Conservation (phyloP, 2,888 invertebrate species). For the Nymphalis polychloros region DNA sequence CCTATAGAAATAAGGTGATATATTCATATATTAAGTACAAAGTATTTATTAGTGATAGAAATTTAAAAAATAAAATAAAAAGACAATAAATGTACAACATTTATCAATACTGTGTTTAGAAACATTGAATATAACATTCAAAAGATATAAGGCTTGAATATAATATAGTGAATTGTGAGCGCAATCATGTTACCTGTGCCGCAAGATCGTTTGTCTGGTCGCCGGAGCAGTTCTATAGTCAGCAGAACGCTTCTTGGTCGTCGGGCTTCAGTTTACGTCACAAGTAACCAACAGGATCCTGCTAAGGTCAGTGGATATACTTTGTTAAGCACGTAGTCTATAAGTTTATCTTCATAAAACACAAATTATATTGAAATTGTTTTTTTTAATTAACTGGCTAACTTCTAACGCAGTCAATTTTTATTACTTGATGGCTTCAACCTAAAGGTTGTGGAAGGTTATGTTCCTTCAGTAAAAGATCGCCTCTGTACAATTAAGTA, state of each 20-base stretch:
- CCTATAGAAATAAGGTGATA: conserved; percentile 32
- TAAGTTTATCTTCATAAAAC: not conserved
- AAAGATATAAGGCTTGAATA: too few relatives aligned
- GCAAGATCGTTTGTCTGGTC: conserved; percentile 81
- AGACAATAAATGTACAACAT: not conserved
- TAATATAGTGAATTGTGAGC: conserved; percentile 26
- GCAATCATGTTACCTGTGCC: conserved; percentile 77
- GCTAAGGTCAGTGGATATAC: conserved; percentile 78
- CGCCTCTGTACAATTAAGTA: too few relatives aligned
- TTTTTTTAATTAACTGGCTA: too few relatives aligned
- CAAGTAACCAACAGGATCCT: conserved; percentile 83
- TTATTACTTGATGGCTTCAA: too few relatives aligned
- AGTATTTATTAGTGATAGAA: not conserved
- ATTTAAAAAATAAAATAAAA: not conserved
- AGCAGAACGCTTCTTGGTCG: conserved; percentile 85
- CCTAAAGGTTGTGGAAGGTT: too few relatives aligned
- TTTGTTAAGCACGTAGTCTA: not conserved
- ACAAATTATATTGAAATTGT: too few relatives aligned
- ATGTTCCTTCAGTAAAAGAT: too few relatives aligned
- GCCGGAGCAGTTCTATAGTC: conserved; percentile 85
- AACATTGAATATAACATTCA: conserved; percentile 1
- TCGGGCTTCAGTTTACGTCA: conserved; percentile 84
- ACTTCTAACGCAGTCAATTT: too few relatives aligned
- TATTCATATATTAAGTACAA: conserved; percentile 4
- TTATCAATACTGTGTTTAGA: not conserved